Evolutionary conservation across 2,113 vertebrate genomes (phyloP).

Genomic region (Megalops atlanticus): DNA sequence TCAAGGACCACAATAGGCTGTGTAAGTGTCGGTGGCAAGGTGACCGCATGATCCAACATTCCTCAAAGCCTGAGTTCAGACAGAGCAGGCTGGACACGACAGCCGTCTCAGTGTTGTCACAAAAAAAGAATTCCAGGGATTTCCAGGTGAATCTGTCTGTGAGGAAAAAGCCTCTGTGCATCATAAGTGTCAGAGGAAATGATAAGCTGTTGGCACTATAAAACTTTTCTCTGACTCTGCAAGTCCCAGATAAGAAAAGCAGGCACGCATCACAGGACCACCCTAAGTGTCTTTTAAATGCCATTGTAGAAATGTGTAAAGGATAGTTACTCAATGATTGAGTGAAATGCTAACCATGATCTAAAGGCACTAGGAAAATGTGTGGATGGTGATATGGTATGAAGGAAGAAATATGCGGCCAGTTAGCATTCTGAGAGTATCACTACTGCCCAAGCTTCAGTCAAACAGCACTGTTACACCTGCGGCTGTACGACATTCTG

Average conservation of each 20-base stretch:
- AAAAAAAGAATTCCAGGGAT: not conserved
- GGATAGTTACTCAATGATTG: not conserved
- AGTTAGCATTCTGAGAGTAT: not conserved
- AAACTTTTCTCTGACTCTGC: not conserved
- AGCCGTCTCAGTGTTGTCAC: not conserved
- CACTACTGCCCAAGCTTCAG: no score
- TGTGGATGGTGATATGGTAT: not conserved
- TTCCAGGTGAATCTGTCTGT: not conserved
- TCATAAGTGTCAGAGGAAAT: not conserved
- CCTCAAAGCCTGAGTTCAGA: not conserved
- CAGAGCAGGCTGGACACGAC: not conserved
- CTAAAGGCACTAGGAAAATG: not conserved
- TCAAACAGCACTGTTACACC: no score
- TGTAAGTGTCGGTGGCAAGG: constrained; percentile 62
- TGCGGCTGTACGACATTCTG: no score
- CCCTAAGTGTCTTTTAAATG: not conserved
- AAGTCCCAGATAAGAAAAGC: no score
- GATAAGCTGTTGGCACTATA: not conserved
- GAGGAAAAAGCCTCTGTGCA: not conserved
- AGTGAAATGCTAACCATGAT: not conserved
- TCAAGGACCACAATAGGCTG: constrained; percentile 75
- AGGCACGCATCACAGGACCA: no score
- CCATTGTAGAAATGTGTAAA: not conserved
- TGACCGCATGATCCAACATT: not conserved
- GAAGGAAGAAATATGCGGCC: not conserved